phyloP scores from a whole-genome alignment of 2,797 vertebrate species.

The Petrocephalus sullivani region DNA sequence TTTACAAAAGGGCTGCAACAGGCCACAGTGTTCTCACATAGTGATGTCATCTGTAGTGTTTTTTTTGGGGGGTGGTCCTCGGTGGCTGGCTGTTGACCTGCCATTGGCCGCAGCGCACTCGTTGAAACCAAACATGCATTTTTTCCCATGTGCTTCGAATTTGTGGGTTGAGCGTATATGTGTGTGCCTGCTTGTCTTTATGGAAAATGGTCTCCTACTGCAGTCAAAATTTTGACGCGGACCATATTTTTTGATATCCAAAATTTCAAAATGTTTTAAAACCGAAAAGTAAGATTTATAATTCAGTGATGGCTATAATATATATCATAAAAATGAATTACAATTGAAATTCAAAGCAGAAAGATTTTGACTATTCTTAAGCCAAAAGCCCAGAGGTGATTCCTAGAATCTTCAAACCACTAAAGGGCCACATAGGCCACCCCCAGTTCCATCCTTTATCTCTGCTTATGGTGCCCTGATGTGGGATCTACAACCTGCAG shows the following conservation, averaged over 20 bases:
- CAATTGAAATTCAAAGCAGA: background rate
- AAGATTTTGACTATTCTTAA: background rate
- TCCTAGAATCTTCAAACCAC: background rate
- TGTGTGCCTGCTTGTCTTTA: background rate
- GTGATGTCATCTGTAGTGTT: constrained; percentile 45
- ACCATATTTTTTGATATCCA: background rate
- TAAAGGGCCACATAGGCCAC: background rate
- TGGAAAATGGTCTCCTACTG: background rate
- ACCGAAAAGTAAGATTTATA: background rate
- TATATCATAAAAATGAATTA: background rate
- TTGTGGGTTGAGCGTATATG: background rate
- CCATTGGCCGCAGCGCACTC: constrained; percentile 27
- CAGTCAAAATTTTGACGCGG: background rate
- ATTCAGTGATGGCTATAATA: background rate
- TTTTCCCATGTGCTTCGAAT: constrained; percentile 41
- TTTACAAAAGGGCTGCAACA: constrained; percentile 56
- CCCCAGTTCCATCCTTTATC: background rate
- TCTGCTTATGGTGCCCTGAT: background rate
- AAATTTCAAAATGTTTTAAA: background rate
- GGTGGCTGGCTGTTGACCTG: constrained; percentile 37
- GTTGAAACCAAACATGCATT: constrained; percentile 36
- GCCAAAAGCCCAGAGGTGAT: background rate
- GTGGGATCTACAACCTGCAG: background rate
- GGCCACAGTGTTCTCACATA: constrained; percentile 60
- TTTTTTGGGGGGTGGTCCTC: constrained; percentile 18